Evolutionary conservation across 2,113 vertebrate species (phyloP).

Genomic region (Ochotona princeps): DNA sequence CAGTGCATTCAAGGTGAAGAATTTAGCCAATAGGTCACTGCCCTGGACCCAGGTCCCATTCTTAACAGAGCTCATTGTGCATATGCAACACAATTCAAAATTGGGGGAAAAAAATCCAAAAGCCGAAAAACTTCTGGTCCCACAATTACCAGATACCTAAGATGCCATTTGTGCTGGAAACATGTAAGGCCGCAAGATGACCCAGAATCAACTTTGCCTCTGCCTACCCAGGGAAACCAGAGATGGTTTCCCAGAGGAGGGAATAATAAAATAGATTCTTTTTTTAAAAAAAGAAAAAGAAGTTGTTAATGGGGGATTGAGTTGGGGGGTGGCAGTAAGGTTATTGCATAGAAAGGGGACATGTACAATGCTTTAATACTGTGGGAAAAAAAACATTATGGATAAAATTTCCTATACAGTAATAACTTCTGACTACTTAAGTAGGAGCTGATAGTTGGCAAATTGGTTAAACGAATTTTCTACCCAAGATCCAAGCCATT

Average conservation of each 20-base stretch:
- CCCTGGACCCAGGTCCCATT: no score
- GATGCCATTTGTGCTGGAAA: not conserved
- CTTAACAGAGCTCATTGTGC: not conserved
- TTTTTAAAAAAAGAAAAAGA: not conserved
- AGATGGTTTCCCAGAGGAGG: slow-evolving; percentile 15
- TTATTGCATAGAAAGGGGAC: not conserved
- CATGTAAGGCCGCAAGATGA: not conserved
- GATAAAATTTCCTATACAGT: not conserved
- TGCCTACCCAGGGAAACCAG: not conserved
- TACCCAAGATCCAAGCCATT: not conserved
- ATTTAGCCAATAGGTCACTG: no score
- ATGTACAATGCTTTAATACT: not conserved
- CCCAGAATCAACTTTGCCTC: not conserved
- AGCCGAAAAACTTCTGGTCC: not conserved
- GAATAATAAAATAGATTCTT: not conserved
- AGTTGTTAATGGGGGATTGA: not conserved
- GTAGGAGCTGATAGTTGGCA: not conserved
- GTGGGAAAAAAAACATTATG: fast-evolving
- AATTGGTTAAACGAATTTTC: not conserved
- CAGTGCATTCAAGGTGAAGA: no score
- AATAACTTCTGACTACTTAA: not conserved
- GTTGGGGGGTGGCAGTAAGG: not conserved
- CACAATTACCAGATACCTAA: not conserved
- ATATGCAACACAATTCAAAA: not conserved
- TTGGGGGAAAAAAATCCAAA: not conserved